Conservation (phyloP, 2,797 vertebrate species). For the Setipinna tenuifilis region DNA sequence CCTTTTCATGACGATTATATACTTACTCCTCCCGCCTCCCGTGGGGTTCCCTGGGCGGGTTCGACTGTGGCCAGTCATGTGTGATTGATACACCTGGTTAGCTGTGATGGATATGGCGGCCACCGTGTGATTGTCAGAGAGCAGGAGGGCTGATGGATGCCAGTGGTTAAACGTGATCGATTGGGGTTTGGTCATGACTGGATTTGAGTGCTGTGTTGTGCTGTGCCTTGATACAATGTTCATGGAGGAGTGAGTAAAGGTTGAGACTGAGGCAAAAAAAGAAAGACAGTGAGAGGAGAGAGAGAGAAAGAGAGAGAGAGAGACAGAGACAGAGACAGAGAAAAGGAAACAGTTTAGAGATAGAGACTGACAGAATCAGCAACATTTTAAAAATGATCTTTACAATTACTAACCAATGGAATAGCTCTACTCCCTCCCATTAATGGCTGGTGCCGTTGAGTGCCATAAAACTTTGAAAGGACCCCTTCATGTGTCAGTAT, state of each 20-base stretch:
- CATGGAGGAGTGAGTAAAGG: slow-evolving; percentile 1
- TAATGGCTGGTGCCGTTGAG: no score
- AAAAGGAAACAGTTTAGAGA: background rate
- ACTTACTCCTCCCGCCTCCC: slow-evolving; percentile 20
- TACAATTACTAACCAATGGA: no score
- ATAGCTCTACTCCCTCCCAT: no score
- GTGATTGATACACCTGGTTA: slow-evolving; percentile 35
- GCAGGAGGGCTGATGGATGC: slow-evolving; percentile 42
- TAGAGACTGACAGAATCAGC: background rate
- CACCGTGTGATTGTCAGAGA: slow-evolving; percentile 39
- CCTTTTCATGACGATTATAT: slow-evolving; percentile 25
- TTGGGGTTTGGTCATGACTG: slow-evolving; percentile 26
- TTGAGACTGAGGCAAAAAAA: background rate
- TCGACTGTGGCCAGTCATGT: background rate
- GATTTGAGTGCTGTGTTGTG: slow-evolving; percentile 16
- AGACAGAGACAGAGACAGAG: no score
- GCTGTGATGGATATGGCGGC: slow-evolving; percentile 38
- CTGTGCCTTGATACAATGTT: background rate
- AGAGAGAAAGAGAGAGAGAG: no score
- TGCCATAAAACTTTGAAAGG: no score
- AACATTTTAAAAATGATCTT: no score
- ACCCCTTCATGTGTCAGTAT: no score
- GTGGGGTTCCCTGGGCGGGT: background rate
- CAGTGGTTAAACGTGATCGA: slow-evolving; percentile 46
- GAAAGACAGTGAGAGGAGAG: no score